Evolutionary conservation across 2,113 vertebrate genomes (phyloP), one percentile per base, ranked within the genome.

Genomic region (Ploceus nigricollis): DNA sequence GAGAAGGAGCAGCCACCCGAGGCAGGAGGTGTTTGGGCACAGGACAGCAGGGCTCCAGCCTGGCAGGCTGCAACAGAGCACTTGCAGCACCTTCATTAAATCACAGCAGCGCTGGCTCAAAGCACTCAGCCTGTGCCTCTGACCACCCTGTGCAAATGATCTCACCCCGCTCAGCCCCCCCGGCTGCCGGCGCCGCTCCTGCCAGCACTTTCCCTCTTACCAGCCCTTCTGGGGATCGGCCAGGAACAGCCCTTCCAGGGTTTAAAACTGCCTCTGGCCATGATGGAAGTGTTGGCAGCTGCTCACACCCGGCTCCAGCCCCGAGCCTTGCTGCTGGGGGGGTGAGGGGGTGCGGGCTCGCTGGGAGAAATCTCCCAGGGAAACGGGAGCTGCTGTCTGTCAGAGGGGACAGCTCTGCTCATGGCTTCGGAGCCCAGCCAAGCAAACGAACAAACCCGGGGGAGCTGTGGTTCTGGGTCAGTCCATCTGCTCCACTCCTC

Each of bases 241-340:
- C 4, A 64, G 57, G 37, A 82, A 13, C 63, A 73, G 39, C n/a
- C 25, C 45, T 51, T 13, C 4, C n/a, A 71, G 82, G 72, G 31
- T 31, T 76, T 79, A 10, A 28, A 75, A 31, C 45, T 8, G 48
- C 53, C 66, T 75, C 82, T 80, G 82, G 63, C 53, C 7, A 0
- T 0, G 21, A 37, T 27, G 68, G 45, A 75, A 80, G 48, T 6
- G 37, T 0, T 4, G 1, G 88, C 1, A 1, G 70, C 76, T 60
- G 45, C 53, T 87, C 13, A 0, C 1, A 7, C 14, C 37, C 50
- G 0, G 2, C 37, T 37, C 10, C 21, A 17, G 0, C 11, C 42
- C 51, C 1, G 1, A 4, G 37, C 22, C 63, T 4, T n/a, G 47
- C 57, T 40, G 75, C 50, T 15, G 2, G 1, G 21, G 39, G 53